Evolutionary conservation across 2,888 invertebrate species (phyloP).

Genomic region (Pollenia griseotomentosa): DNA sequence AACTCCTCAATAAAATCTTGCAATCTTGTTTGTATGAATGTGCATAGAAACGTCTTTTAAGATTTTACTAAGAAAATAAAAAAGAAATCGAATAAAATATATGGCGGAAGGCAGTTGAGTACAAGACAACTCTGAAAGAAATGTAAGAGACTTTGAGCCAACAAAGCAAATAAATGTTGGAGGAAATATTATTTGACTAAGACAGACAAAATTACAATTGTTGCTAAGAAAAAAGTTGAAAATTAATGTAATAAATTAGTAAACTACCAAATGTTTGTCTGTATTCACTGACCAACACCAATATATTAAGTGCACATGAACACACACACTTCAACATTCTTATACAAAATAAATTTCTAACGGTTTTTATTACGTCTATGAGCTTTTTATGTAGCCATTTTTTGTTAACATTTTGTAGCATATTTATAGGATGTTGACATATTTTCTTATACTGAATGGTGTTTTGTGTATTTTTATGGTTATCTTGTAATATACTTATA

Average conservation of each 20-base stretch:
- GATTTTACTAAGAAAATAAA: slow-evolving; percentile 50
- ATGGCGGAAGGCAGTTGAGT: slow-evolving; percentile 21
- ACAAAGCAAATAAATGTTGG: slow-evolving; percentile 54
- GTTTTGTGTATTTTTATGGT: not conserved
- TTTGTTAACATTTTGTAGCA: slow-evolving; percentile 47
- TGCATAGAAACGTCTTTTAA: slow-evolving; percentile 28
- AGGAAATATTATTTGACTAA: slow-evolving; percentile 11
- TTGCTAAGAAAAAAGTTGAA: slow-evolving; percentile 30
- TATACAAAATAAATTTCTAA: not conserved
- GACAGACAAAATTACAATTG: slow-evolving; percentile 26
- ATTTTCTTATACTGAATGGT: slow-evolving; percentile 42
- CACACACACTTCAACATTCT: not conserved
- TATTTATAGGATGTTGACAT: slow-evolving; percentile 71
- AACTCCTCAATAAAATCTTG: slow-evolving; percentile 19
- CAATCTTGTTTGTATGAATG: not conserved
- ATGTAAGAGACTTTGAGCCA: slow-evolving; percentile 29
- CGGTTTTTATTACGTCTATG: slow-evolving; percentile 34
- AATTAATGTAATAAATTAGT: slow-evolving; percentile 71
- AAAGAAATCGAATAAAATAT: slow-evolving; percentile 9
- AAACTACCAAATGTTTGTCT: slow-evolving; percentile 53
- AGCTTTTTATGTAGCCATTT: slow-evolving; percentile 25
- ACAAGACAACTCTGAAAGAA: not conserved
- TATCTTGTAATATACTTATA: not conserved
- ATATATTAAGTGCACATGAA: not conserved
- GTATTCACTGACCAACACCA: slow-evolving; percentile 5